Evolutionary conservation across 2,113 vertebrate genomes (phyloP).

Genomic region (Salvator merianae): DNA sequence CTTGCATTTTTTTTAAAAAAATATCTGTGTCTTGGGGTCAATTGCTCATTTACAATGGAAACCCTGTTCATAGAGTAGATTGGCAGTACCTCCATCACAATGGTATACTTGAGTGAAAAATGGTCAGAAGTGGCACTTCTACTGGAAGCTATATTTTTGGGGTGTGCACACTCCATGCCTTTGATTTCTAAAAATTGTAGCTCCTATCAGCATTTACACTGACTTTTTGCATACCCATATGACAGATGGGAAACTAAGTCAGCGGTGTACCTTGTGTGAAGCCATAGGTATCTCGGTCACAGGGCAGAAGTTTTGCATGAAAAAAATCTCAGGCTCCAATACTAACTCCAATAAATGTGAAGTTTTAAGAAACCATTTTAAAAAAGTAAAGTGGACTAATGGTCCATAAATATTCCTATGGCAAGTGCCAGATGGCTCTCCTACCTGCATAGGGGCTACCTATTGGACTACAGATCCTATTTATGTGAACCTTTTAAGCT

Average conservation of each 20-base stretch:
- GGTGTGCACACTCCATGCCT: neutral
- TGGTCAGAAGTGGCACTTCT: neutral
- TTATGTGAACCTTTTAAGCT: neutral
- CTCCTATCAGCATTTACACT: neutral
- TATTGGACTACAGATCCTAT: neutral
- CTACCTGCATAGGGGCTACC: neutral
- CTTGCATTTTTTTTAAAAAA: neutral
- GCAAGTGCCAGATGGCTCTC: neutral
- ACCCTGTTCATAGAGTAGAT: neutral
- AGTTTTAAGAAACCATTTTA: neutral
- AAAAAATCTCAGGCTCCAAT: neutral
- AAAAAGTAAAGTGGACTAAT: neutral
- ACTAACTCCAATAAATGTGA: neutral
- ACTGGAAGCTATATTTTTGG: neutral
- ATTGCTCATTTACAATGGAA: neutral
- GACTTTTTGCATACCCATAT: too few species aligned
- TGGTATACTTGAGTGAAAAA: neutral
- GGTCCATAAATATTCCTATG: too few species aligned
- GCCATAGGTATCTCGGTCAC: neutral
- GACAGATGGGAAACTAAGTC: too few species aligned
- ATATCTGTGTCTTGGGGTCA: neutral
- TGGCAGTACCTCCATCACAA: too few species aligned
- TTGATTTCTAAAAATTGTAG: neutral
- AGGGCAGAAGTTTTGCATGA: neutral
- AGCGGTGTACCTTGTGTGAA: neutral